Base-by-base conservation (phyloP, 2,113 vertebrate species). In the Indicator maculatus region DNA sequence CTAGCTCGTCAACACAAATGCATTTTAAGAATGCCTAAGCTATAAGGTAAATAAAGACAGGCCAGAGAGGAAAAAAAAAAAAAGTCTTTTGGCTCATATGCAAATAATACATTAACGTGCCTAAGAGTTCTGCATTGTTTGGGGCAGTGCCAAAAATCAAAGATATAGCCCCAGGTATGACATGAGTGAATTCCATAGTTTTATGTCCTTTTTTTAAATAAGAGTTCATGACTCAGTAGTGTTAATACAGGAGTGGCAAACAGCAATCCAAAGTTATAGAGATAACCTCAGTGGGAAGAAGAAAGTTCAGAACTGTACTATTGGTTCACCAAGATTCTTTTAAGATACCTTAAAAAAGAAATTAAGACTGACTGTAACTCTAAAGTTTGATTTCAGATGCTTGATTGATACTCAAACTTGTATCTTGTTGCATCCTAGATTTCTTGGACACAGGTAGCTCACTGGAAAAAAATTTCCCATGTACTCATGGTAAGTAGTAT, bases 1-100 rank as follows among this genome's bases (percentile, higher is more conserved):
- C 64, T 77, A 86, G 63, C 75, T 92, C 20, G 4, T 93, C 76
- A 90, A 76, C 83, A 78, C 36, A 91, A 91, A 93, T 90, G 66
- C 58, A 84, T 93, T 88, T 91, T 93, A 93, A 94, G 90, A 96
- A 96, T 93, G 85, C 33, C 60, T 93, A 93, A 75, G 80, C 41
- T 86, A n/a, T 78, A 95, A 93, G 70, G 89, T 86, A 95, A 96
- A 95, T 70, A 94, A 90, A 94, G 88, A 71, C 53, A 91, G 20
- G 27, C 58, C 23, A 89, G 64, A 87, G 16, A 31, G 38, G 56
- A 75, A 83, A 93, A 72, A 76, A 16, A 65, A 80, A 76, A 89
- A 69, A 72, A 16, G 5, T 17, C 11, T 88, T 89, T 90, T 96
- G 95, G 92, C 93, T 88, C 67, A 16, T 91, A 90, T 66, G 94